Conservation (phyloP, 2,113 vertebrate genomes). For the Procavia capensis region DNA sequence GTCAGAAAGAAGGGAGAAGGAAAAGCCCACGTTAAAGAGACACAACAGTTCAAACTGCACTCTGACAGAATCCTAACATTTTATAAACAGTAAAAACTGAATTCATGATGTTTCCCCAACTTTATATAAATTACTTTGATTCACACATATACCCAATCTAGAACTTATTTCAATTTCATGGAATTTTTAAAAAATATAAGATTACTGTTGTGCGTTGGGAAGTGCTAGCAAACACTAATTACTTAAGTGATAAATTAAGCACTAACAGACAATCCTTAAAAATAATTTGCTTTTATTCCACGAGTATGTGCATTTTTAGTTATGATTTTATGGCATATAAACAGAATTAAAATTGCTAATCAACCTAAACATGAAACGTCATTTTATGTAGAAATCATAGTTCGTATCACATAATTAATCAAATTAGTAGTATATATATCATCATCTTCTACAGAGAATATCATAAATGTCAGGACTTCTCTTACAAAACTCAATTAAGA, state of each 20-base stretch:
- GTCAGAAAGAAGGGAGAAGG: neutral
- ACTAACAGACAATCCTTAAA: constrained; percentile 33
- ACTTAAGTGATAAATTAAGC: constrained; percentile 22
- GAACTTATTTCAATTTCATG: neutral
- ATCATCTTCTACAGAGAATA: constrained; percentile 19
- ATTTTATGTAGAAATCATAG: constrained; percentile 25
- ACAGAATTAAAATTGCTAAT: constrained; percentile 9
- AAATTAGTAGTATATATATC: neutral
- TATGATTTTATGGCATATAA: constrained; percentile 8
- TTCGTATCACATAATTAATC: neutral
- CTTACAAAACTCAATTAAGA: neutral
- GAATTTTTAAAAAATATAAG: too few relatives aligned
- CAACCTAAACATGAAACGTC: constrained; percentile 9
- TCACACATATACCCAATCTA: neutral
- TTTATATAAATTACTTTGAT: constrained; percentile 43
- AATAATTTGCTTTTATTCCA: neutral
- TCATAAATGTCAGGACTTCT: neutral
- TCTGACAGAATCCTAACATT: neutral
- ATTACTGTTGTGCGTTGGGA: neutral
- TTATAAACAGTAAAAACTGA: constrained; percentile 14
- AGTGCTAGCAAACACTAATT: neutral
- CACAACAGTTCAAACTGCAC: neutral
- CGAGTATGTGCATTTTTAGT: neutral
- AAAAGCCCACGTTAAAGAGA: neutral
- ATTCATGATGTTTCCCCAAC: constrained; percentile 1